Conservation (phyloP, 2,888 invertebrate species). For the Taphrorychus bicolor region DNA sequence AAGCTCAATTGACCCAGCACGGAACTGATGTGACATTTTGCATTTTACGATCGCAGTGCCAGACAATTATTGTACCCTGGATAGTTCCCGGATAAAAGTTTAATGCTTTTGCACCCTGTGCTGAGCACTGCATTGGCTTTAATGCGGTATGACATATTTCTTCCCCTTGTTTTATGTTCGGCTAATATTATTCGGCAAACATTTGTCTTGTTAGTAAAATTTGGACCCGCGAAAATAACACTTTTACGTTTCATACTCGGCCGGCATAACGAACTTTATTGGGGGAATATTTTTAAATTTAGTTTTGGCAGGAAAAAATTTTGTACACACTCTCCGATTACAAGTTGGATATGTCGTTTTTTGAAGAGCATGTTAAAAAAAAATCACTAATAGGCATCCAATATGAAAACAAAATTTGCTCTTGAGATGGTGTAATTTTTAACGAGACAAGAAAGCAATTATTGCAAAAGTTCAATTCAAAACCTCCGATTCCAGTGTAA, state of each 20-base stretch:
- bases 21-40: slow-evolving; percentile 27
- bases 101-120: slow-evolving; percentile 15
- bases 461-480: neutral
- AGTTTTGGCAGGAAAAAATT: neutral
- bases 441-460: neutral
- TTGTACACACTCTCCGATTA: no score
- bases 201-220: neutral
- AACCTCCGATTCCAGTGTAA: slow-evolving; percentile 17
- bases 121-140: slow-evolving; percentile 8
- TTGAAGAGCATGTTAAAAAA: no score
- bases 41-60: slow-evolving; percentile 27
- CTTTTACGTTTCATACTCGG: neutral
- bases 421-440: no score
- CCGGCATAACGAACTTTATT: neutral
- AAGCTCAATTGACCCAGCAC: slow-evolving; percentile 18
- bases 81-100: slow-evolving; percentile 31
- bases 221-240: neutral
- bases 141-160: slow-evolving; percentile 14
- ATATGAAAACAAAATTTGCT: no score
- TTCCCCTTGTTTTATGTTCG: neutral
- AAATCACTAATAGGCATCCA: no score
- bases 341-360: no score
- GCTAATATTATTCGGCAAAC: neutral
- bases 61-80: slow-evolving; percentile 30
- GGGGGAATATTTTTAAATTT: neutral